Conservation (phyloP, 1,140 invertebrate species). For the Drosophila pallidifrons region DNA sequence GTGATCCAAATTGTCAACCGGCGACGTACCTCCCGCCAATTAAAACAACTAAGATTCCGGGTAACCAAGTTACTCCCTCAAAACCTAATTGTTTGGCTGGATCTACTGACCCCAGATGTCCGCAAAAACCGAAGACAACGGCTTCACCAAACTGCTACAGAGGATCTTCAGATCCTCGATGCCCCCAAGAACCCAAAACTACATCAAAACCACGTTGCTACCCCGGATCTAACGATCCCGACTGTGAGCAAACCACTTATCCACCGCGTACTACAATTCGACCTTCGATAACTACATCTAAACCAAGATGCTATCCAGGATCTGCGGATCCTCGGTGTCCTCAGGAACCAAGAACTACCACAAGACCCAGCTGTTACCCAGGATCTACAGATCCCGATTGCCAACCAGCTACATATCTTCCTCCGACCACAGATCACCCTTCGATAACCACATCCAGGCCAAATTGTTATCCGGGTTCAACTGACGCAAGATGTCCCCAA, state of each 20-base stretch:
- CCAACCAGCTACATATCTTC: conserved; percentile 19
- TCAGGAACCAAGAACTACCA: conserved; percentile 69
- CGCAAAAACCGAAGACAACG: conserved; percentile 20
- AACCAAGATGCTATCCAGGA: conserved; percentile 33
- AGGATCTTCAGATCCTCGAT: conserved; percentile 13
- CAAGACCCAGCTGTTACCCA: conserved; percentile 64
- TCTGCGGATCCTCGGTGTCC: conserved; percentile 34
- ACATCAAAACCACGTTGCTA: conserved; percentile 46
- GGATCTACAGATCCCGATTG: conserved; percentile 76
- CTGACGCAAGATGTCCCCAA: conserved; percentile 68
- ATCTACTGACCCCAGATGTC: conserved; percentile 34
- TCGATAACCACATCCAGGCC: not conserved
- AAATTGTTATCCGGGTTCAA: conserved; percentile 72
- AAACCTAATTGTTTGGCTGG: conserved; percentile 39
- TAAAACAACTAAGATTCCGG: conserved; percentile 48
- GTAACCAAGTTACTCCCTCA: conserved; percentile 28
- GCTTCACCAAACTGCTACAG: conserved; percentile 7
- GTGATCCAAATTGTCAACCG: conserved; percentile 47
- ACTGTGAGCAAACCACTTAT: not conserved
- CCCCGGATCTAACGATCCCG: conserved; percentile 79
- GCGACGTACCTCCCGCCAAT: conserved; percentile 43
- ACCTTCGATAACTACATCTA: conserved; percentile 17
- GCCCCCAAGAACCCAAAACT: not conserved
- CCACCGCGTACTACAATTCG: not conserved
- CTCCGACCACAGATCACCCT: not conserved